Evolutionary conservation across 2,113 vertebrate species (phyloP), one percentile per base, ranked within the genome.

Genomic region (Embiotoca jacksoni): DNA sequence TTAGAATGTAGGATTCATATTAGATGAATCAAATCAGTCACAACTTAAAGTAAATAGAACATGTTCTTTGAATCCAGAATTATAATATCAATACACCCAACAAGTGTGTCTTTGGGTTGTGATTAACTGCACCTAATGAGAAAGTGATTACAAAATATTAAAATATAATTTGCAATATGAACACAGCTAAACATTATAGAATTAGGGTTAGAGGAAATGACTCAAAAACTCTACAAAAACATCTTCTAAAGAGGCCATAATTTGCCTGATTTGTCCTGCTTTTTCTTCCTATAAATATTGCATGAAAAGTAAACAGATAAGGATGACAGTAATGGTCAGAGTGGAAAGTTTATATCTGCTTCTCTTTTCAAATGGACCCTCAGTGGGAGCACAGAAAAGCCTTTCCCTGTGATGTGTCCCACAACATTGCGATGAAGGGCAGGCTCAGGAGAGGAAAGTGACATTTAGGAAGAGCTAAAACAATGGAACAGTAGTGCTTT

Each of bases 401-500:
- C 74, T 86, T 35, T 72, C 16, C 72, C 77, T 68, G 54, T 86
- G 84, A 88, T 60, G 74, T 83, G 86, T 90, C 87, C 86, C 86
- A 89, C 87, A 80, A 72, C 76, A 78, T 80, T 35, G 73, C 52
- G 23, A 52, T 92, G 89, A 90, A 85, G 68, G 87, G 73, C 89
- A 89, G 90, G 82, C 92, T 94, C 90, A 54, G 85, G 94, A 92
- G 92, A 93, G 87, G 83, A 87, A 83, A 91, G 89, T 92, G 92
- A 93, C 93, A 94, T 94, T 94, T 94, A 90, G 89, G 90, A 89
- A 86, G 83, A 89, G 83, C 88, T 91, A 78, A 91, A 93, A 95
- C 93, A 94, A 94, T 92, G 87, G 85, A 90, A 78, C 84, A 86
- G 83, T 87, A 75, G 87, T 86, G 90, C 93, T 93, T 91, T 94